phyloP scores from a whole-genome alignment of 2,113 vertebrate genomes.

The Ardeotis arabs region DNA sequence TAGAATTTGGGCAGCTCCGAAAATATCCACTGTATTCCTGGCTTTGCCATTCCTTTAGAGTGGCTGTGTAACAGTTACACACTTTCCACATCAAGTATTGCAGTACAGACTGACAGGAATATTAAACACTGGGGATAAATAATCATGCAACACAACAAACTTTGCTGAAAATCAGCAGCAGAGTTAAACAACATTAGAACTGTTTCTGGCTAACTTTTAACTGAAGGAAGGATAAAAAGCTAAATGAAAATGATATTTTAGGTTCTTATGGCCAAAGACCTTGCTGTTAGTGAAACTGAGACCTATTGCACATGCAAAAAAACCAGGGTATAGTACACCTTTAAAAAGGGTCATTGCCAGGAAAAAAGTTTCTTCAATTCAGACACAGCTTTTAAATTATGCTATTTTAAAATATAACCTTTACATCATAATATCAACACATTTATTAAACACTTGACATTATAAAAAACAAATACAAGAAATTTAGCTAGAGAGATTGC shows the following conservation, averaged over 20 bases:
- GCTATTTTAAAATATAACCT: background rate
- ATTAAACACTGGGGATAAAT: background rate
- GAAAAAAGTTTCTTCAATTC: background rate
- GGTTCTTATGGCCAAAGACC: background rate
- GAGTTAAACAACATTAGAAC: background rate
- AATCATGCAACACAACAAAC: background rate
- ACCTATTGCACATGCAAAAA: background rate
- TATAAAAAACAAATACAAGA: background rate
- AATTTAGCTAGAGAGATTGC: background rate
- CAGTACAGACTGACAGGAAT: background rate
- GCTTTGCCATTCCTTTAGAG: background rate
- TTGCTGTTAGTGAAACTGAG: background rate
- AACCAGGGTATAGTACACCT: background rate
- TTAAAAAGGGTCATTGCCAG: background rate
- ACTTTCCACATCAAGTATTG: background rate
- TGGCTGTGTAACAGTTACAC: background rate
- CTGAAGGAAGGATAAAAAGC: background rate
- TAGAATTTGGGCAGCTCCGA: background rate
- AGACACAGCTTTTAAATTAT: background rate
- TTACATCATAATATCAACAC: background rate
- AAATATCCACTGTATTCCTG: background rate
- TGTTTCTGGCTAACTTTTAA: background rate
- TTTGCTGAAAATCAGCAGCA: background rate
- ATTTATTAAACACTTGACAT: background rate
- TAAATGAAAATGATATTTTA: background rate